phyloP scores from a whole-genome alignment of 2,888 invertebrate species.

The Drosophila mimica region DNA sequence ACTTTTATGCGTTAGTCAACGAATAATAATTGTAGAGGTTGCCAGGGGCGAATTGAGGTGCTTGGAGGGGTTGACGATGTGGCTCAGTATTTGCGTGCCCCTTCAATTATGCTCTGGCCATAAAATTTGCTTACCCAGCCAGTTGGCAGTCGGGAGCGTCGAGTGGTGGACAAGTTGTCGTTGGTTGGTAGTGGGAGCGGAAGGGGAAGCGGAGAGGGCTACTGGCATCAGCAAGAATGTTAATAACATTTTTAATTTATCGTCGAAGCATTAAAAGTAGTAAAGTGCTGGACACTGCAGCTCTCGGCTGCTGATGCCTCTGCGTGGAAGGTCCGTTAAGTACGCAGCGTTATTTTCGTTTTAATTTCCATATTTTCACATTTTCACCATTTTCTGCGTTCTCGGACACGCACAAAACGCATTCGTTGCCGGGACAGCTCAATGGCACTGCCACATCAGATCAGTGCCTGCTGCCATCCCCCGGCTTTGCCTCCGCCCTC shows the following conservation, averaged over 20 bases:
- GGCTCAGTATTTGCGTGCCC: conserved; percentile 54
- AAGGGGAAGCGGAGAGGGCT: not conserved
- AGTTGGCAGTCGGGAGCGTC: conserved; percentile 8
- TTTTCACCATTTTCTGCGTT: conserved; percentile 36
- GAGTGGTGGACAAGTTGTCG: conserved; percentile 51
- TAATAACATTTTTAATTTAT: conserved; percentile 76
- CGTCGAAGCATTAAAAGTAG: conserved; percentile 59
- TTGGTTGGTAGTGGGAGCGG: not conserved
- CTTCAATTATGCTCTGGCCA: conserved; percentile 25
- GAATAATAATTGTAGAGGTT: conserved; percentile 59
- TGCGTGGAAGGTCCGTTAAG: conserved; percentile 19
- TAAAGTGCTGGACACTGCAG: conserved; percentile 47
- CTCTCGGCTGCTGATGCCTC: not conserved
- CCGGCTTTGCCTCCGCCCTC: not conserved
- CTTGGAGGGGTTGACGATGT: not conserved
- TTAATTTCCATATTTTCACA: conserved; percentile 21
- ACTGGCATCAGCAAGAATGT: conserved; percentile 56
- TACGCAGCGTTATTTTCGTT: conserved; percentile 51
- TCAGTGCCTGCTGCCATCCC: conserved; percentile 9
- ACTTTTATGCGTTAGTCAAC: conserved; percentile 46
- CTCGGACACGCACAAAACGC: conserved; percentile 74
- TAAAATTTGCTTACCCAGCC: conserved; percentile 39
- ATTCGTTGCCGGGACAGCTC: conserved; percentile 62
- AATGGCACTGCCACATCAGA: conserved; percentile 6
- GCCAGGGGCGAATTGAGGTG: not conserved